These are phyloP conservation scores for Lycia hirtaria DNA, from an alignment of 2,888 invertebrate species.

Conservation along the genomic window DNA sequence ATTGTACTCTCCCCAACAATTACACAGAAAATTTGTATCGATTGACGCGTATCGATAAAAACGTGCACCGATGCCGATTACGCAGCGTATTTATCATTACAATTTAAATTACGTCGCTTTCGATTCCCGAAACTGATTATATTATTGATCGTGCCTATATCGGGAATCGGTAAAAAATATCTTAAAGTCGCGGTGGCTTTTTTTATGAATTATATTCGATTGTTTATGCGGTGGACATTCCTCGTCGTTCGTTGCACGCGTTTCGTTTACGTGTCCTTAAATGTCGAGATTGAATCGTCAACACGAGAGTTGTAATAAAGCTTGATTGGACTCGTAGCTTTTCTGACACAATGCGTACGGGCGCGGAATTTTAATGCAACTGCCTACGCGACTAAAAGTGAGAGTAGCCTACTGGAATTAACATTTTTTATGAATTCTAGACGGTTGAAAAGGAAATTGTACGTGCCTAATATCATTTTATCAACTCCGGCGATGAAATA, in stretches of 20 bases:
- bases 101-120: constrained; percentile 42
- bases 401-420: constrained; percentile 34
- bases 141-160: constrained; percentile 37
- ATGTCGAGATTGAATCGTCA: constrained; percentile 46
- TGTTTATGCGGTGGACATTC: constrained; percentile 31
- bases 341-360: constrained; percentile 38
- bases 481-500: no score
- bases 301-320: constrained; percentile 39
- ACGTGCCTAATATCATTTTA: not conserved
- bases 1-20: constrained; percentile 8
- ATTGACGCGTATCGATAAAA: constrained; percentile 31
- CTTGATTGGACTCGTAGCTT: constrained; percentile 37
- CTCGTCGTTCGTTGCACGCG: constrained; percentile 29
- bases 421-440: constrained; percentile 11
- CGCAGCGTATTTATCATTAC: constrained; percentile 41
- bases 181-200: constrained; percentile 35
- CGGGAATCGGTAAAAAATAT: constrained; percentile 35
- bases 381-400: constrained; percentile 36
- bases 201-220: constrained; percentile 23
- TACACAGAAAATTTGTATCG: constrained; percentile 30
- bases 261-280: constrained; percentile 42
- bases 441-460: constrained; percentile 18
- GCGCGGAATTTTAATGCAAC: constrained; percentile 38
- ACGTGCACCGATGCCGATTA: constrained; percentile 40
- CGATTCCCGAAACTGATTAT: constrained; percentile 44